Conservation (phyloP, 2,888 invertebrate species). For the Ophonus ardosiacus region DNA sequence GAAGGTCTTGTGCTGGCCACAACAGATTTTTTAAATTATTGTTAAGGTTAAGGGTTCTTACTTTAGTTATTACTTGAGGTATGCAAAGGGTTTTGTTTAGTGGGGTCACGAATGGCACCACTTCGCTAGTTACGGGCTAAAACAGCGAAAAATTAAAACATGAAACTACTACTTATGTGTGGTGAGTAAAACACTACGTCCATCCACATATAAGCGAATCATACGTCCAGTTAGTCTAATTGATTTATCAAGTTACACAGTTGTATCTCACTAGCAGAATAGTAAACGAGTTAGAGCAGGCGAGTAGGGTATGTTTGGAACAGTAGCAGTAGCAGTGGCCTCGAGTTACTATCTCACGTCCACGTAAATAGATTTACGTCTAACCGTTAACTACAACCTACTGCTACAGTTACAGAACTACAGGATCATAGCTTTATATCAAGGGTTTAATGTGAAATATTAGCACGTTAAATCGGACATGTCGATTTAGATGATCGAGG, state of each 20-base stretch:
- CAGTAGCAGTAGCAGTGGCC: background rate
- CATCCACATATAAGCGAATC: constrained; percentile 3
- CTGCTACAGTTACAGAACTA: background rate
- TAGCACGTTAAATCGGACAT: background rate
- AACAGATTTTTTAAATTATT: too few species aligned
- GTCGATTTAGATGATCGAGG: background rate
- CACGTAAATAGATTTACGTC: constrained; percentile 2
- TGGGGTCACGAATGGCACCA: too few species aligned
- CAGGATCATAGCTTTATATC: constrained; percentile 2
- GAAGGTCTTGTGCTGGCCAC: too few species aligned
- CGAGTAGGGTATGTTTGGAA: background rate
- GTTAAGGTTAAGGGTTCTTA: too few species aligned
- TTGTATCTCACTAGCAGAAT: background rate
- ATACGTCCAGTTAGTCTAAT: constrained; percentile 14
- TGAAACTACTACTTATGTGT: too few species aligned
- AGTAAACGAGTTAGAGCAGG: background rate
- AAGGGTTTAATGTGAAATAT: background rate
- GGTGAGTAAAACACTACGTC: background rate
- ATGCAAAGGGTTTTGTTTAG: too few species aligned
- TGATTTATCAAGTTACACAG: background rate
- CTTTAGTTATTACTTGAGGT: too few species aligned
- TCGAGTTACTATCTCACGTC: constrained; percentile 3
- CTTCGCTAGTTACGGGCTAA: too few species aligned
- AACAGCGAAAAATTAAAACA: too few species aligned
- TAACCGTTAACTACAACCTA: constrained; percentile 1